Percentiles rank a stretch among this genome's conserved stretches.
These are phyloP conservation scores for Lasioglossum villosulum DNA, from an alignment of 2,888 invertebrate species.

Conservation along the genomic window DNA sequence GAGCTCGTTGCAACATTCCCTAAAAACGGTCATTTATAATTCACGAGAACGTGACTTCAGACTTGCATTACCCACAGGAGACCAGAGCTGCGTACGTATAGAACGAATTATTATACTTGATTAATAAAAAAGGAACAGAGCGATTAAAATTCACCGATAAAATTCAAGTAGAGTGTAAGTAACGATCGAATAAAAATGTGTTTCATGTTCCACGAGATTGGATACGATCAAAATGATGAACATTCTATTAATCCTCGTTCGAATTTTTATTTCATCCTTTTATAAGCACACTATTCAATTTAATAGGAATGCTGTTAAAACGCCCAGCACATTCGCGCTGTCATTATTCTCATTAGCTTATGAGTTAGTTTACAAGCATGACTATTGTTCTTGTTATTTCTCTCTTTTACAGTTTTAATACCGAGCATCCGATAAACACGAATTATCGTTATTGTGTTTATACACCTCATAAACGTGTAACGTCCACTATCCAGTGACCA, in stretches of 20 bases:
- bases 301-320: not conserved
- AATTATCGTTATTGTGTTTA: not conserved
- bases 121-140: not conserved
- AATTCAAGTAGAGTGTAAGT: not conserved
- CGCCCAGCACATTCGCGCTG: not conserved
- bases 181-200: not conserved
- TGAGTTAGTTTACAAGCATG: not conserved
- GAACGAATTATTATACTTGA: not conserved
- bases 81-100: not conserved
- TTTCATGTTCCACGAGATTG: not conserved
- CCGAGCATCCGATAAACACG: not conserved
- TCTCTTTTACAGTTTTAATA: not conserved
- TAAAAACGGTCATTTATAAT: not conserved
- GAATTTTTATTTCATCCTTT: not conserved
- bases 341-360: not conserved
- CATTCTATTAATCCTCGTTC: not conserved
- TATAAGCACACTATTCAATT: not conserved
- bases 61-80: not conserved
- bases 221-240: not conserved
- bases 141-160: not conserved
- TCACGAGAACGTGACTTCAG: no score
- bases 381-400: not conserved
- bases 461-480: not conserved
- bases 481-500: not conserved
- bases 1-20: not conserved